These are phyloP conservation scores for Catamblyrhynchus diadema DNA, from an alignment of 2,797 vertebrate species.

Conservation along the genomic window DNA sequence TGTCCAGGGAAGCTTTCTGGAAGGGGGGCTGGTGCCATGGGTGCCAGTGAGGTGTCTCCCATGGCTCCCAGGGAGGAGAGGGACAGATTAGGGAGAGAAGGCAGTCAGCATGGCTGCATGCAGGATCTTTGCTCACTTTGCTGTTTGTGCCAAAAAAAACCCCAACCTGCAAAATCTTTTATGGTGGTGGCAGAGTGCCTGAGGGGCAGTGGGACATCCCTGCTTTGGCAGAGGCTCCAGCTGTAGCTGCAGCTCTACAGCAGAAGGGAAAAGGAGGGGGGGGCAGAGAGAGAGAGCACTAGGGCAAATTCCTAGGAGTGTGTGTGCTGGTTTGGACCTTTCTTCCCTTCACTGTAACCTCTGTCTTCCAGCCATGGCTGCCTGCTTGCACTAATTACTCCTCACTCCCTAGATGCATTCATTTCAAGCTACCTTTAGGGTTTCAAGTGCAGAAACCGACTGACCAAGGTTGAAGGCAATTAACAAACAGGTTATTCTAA, in stretches of 20 bases:
- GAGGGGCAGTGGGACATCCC: constrained; percentile 79
- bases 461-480: constrained; percentile 80
- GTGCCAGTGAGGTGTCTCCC: constrained; percentile 58
- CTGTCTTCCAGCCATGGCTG: constrained; percentile 77
- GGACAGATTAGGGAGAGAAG: background rate
- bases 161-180: constrained; percentile 54
- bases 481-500: constrained; percentile 79
- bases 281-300: background rate
- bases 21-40: constrained; percentile 31
- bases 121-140: background rate
- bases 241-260: constrained; percentile 30
- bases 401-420: constrained; percentile 65
- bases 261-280: constrained; percentile 7
- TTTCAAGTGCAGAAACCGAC: constrained; percentile 71
- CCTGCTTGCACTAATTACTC: constrained; percentile 81
- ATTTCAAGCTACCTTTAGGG: constrained; percentile 74
- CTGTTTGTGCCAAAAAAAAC: background rate
- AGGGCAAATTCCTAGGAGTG: constrained; percentile 55
- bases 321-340: constrained; percentile 24
- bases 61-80: constrained; percentile 28
- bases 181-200: constrained; percentile 73
- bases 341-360: constrained; percentile 63
- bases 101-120: background rate
- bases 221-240: constrained; percentile 70
- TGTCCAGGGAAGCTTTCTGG: constrained; percentile 36